Evolutionary conservation across 2,888 invertebrate species (phyloP).

Genomic region (Luffia ferchaultella): DNA sequence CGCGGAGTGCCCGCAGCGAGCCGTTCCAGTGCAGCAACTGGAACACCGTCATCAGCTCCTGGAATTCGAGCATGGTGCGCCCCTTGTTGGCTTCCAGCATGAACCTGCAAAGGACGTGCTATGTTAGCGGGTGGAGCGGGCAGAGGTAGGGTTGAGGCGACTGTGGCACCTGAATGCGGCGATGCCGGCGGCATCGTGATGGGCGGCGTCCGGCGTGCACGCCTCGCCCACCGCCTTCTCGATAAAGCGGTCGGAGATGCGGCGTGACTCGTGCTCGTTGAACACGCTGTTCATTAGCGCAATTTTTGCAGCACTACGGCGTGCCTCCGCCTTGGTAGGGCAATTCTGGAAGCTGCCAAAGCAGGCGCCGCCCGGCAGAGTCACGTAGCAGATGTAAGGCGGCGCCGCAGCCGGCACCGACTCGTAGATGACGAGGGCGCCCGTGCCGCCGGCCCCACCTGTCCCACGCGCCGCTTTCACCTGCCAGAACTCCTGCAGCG

Average conservation of each 20-base stretch:
- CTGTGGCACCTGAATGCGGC: slow-evolving; percentile 72
- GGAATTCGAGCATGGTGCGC: slow-evolving; percentile 94
- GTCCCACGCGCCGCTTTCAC: slow-evolving; percentile 89
- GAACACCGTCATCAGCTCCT: slow-evolving; percentile 97
- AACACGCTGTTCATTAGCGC: slow-evolving; percentile 97
- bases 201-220: slow-evolving; percentile 80
- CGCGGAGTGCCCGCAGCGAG: slow-evolving; percentile 94
- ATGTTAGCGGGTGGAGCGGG: background rate
- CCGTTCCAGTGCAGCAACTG: slow-evolving; percentile 97
- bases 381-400: slow-evolving; percentile 94
- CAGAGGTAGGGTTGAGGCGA: no score
- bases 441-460: slow-evolving; percentile 63
- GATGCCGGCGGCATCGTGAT: slow-evolving; percentile 72
- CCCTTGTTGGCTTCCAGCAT: slow-evolving; percentile 86
- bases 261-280: slow-evolving; percentile 92
- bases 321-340: slow-evolving; percentile 93
- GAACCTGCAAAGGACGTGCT: slow-evolving; percentile 51
- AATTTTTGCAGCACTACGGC: slow-evolving; percentile 93
- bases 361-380: slow-evolving; percentile 93
- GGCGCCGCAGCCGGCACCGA: slow-evolving; percentile 90
- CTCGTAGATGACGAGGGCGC: slow-evolving; percentile 93
- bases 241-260: slow-evolving; percentile 93
- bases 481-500: slow-evolving; percentile 96
- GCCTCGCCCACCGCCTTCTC: slow-evolving; percentile 94
- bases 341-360: slow-evolving; percentile 96